phyloP scores from a whole-genome alignment of 2,888 invertebrate genomes.

The Caradrina kadenii region DNA sequence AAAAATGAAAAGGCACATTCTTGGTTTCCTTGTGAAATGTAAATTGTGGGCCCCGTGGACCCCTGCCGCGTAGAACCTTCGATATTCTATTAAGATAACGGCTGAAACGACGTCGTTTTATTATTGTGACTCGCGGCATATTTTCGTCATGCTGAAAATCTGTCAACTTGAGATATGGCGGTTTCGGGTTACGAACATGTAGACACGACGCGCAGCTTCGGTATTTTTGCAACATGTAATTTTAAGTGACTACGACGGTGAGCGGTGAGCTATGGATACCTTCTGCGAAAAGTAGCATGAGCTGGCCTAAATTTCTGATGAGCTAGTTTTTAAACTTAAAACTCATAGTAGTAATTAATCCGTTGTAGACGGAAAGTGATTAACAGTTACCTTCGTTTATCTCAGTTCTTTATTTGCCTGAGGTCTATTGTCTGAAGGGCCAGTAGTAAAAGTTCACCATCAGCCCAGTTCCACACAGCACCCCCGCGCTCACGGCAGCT shows the following conservation, averaged over 20 bases:
- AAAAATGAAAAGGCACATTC: conserved; percentile 64
- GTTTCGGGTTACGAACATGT: conserved; percentile 11
- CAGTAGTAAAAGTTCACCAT: neutral
- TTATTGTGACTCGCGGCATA: conserved; percentile 79
- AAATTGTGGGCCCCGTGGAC: conserved; percentile 54
- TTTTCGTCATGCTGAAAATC: conserved; percentile 82
- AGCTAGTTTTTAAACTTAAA: no score
- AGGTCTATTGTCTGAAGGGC: neutral
- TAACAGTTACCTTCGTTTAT: no score
- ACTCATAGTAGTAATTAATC: no score
- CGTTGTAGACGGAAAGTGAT: no score
- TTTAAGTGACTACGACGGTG: neutral
- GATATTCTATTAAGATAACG: conserved; percentile 89
- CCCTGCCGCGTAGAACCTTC: conserved; percentile 52
- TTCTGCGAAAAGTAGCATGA: no score
- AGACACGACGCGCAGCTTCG: conserved; percentile 33
- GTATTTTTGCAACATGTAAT: neutral
- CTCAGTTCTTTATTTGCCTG: no score
- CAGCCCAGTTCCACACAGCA: neutral
- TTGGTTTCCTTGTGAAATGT: conserved; percentile 63
- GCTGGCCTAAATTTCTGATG: no score
- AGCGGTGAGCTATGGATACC: neutral
- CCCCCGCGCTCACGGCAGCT: neutral
- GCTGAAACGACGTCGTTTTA: conserved; percentile 66
- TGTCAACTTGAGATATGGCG: conserved; percentile 83